Percentiles rank a stretch among this genome's conserved stretches.
Conservation (phyloP, 2,797 vertebrate genomes). For the Onychomys torridus region DNA sequence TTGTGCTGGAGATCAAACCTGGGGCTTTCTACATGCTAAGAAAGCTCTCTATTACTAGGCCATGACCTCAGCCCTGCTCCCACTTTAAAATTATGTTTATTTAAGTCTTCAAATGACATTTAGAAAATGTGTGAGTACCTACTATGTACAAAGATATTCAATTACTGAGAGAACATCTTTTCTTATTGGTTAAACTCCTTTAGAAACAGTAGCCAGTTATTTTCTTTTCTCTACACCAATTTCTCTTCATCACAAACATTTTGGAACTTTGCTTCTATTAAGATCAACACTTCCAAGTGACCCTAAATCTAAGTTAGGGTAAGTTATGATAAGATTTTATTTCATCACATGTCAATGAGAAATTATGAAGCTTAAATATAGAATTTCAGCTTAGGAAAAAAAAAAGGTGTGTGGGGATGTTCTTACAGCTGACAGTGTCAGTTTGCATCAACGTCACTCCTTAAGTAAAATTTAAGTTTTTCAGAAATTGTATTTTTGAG, state of each 20-base stretch:
- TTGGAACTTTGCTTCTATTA: slow-evolving; percentile 42
- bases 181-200: not conserved
- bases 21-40: not conserved
- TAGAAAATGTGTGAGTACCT: not conserved
- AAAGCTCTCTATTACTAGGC: not conserved
- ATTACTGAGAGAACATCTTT: not conserved
- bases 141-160: not conserved
- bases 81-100: not conserved
- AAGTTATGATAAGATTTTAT: slow-evolving; percentile 11
- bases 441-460: slow-evolving; percentile 1
- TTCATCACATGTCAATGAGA: slow-evolving; percentile 46
- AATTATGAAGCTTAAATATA: slow-evolving; percentile 66
- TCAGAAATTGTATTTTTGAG: not conserved
- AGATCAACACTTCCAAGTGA: slow-evolving; percentile 13
- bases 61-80: not conserved
- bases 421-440: slow-evolving; percentile 57
- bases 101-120: not conserved
- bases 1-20: not conserved
- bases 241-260: not conserved
- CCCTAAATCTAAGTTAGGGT: slow-evolving; percentile 31
- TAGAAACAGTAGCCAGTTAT: not conserved
- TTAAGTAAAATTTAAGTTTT: slow-evolving; percentile 37
- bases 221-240: not conserved
- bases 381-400: slow-evolving; percentile 31
- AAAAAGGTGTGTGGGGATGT: slow-evolving; percentile 33